Evolutionary conservation across 2,797 vertebrate species (phyloP), one percentile per base, ranked within the genome.

Genomic region (Clarias laeviceps): DNA sequence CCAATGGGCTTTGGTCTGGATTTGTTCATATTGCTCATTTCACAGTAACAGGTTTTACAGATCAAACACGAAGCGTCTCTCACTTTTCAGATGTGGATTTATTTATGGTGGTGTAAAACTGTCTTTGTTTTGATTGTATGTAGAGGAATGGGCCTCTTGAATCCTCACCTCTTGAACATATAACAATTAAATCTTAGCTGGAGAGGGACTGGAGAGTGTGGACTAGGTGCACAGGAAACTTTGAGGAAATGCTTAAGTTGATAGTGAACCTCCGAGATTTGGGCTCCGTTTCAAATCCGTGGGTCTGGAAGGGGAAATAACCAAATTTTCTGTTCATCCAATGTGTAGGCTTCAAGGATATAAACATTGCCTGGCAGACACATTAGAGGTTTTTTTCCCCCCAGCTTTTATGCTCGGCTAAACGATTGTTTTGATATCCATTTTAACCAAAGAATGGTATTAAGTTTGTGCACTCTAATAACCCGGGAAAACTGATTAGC

Each of bases 401-500:
- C 50, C 50, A 14, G 15, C 62, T 24, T 68, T 69, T n/a, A 32
- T 12, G 56, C n/a, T 80, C 37, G 15, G 22, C 34, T 61, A 29
- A 56, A 84, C 59, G 50, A 56, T 50, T 22, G 57, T 80, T 27
- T 68, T 64, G 69, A 70, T 84, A 59, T 80, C 62, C 29, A 74
- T 87, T 77, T 80, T 40, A 40, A 65, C 45, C 24, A 57, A 86
- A 64, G 59, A 57, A 73, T 78, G 72, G 81, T 83, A 40, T 79
- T 37, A 40, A 0, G 27, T 87, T 88, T 40, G 59, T 87, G 37
- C 5, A 29, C 40, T 86, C 82, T 87, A 91, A 91, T 92, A 86
- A 89, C 91, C 89, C 89, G 90, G 89, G 85, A 90, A 89, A 91
- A 90, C 89, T 87, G 90, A 88, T 93, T 89, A 90, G 86, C 86